These are phyloP conservation scores for Villa cingulata DNA, from an alignment of 2,888 invertebrate genomes.

Conservation along the genomic window DNA sequence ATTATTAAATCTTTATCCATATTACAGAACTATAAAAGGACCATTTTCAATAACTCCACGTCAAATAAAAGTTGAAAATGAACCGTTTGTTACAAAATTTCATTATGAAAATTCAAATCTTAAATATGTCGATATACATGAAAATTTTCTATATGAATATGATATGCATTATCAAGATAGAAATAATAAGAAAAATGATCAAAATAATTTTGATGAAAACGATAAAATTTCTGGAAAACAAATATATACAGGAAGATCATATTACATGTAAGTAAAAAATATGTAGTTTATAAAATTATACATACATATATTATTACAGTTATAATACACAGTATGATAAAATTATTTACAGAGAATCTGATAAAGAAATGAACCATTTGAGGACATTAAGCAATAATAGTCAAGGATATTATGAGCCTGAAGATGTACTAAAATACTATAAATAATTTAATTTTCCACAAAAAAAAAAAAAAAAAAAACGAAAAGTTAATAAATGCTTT, in stretches of 20 bases:
- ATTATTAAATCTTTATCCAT: not conserved
- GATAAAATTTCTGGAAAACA: not conserved
- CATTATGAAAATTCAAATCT: constrained; percentile 11
- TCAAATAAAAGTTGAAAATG: not conserved
- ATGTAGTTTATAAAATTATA: not conserved
- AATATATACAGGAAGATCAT: constrained; percentile 8
- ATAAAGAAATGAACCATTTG: constrained; percentile 4
- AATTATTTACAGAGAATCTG: constrained; percentile 7
- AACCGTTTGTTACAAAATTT: constrained; percentile 9
- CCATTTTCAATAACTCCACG: constrained; percentile 10
- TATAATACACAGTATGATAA: too few species aligned
- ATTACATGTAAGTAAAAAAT: constrained; percentile 6
- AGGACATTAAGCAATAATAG: constrained; percentile 2
- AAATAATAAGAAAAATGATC: not conserved
- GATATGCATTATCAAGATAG: constrained; percentile 12
- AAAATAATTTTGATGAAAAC: not conserved
- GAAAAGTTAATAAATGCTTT: not conserved
- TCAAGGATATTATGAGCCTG: constrained; percentile 6
- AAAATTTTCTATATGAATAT: constrained; percentile 6
- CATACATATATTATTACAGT: too few species aligned
- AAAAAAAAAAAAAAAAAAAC: not conserved
- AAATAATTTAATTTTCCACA: too few species aligned
- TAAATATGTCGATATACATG: constrained; percentile 9
- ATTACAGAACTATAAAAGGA: constrained; percentile 8
- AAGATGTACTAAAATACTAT: too few species aligned